A percentile compares a stretch with the other conserved stretches of the same genome.
Evolutionary conservation across 2,113 vertebrate species (phyloP).

Genomic region (Craseonycteris thonglongyai): DNA sequence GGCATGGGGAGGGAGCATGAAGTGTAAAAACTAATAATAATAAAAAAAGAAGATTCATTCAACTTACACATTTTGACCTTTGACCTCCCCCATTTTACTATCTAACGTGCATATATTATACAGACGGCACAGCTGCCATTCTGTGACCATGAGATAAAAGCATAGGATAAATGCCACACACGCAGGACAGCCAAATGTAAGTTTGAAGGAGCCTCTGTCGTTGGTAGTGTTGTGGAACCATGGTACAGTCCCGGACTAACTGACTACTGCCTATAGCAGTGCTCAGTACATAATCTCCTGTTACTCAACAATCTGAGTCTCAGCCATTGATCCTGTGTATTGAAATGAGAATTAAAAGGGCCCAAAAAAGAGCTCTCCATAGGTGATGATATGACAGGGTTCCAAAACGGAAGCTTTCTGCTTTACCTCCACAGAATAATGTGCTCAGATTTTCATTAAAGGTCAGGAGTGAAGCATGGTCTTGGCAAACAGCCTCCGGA

Average conservation of each 20-base stretch:
- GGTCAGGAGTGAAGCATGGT: not conserved
- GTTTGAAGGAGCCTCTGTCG: not conserved
- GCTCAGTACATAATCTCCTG: conserved; percentile 4
- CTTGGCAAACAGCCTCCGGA: conserved; percentile 18
- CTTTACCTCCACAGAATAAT: not conserved
- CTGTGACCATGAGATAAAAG: not conserved
- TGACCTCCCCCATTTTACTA: not conserved
- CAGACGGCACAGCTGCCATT: not conserved
- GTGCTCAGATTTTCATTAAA: conserved; percentile 18
- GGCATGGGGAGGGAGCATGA: no score
- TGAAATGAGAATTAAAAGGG: conserved; percentile 31
- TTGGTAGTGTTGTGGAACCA: not conserved
- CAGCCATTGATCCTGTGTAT: conserved; percentile 27
- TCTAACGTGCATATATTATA: not conserved
- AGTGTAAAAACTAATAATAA: no score
- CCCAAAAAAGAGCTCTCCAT: not conserved
- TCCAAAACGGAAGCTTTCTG: not conserved
- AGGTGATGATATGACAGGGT: not conserved
- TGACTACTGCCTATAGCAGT: not conserved
- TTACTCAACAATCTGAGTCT: not conserved
- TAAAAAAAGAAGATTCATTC: not conserved
- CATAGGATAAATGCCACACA: not conserved
- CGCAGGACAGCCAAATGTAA: not conserved
- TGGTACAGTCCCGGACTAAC: not conserved
- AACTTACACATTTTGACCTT: not conserved